phyloP scores from a whole-genome alignment of 2,888 invertebrate genomes.

The Chorisops tibialis region DNA sequence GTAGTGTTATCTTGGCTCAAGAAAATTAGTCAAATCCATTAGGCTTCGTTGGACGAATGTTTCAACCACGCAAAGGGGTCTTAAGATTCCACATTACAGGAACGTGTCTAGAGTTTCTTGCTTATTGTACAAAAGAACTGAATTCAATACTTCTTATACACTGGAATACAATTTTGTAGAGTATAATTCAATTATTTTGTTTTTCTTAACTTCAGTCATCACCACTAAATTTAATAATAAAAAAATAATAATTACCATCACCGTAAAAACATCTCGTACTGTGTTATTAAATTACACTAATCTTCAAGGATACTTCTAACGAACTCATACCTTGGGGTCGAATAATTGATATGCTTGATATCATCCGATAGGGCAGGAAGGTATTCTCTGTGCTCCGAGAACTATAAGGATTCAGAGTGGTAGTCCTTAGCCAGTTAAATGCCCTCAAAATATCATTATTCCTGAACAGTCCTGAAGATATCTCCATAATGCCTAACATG shows the following conservation, averaged over 20 bases:
- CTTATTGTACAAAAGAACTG: too few relatives aligned
- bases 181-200: too few relatives aligned
- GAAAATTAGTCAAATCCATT: too few relatives aligned
- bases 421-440: constrained; percentile 19
- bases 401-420: neutral
- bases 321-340: constrained; percentile 20
- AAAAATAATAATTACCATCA: constrained; percentile 2
- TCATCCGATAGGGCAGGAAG: neutral
- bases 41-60: too few relatives aligned
- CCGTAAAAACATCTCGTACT: constrained; percentile 13
- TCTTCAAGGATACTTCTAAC: constrained; percentile 20
- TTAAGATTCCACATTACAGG: too few relatives aligned
- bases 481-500: neutral
- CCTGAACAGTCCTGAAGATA: constrained; percentile 17
- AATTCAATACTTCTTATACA: too few relatives aligned
- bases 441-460: constrained; percentile 25
- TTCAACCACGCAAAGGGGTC: too few relatives aligned
- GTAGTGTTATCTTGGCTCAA: too few relatives aligned
- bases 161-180: too few relatives aligned
- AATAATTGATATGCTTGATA: constrained; percentile 25
- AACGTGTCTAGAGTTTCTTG: too few relatives aligned
- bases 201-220: too few relatives aligned
- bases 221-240: too few relatives aligned
- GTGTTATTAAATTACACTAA: constrained; percentile 22
- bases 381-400: neutral